Evolutionary conservation across 2,797 vertebrate species (phyloP), one percentile per base, ranked within the genome.

Genomic region (Sternarchorhynchus goeldii): DNA sequence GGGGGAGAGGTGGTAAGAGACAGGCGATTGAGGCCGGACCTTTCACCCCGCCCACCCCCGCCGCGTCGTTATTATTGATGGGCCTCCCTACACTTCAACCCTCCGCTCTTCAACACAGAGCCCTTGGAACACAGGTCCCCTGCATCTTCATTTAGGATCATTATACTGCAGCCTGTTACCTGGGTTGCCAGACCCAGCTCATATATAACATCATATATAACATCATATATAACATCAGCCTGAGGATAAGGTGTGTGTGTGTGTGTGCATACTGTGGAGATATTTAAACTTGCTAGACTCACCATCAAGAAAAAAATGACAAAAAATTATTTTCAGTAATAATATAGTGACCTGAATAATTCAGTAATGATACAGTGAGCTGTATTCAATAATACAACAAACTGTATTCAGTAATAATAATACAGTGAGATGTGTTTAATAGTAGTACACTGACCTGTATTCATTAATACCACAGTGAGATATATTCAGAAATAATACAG

Each of bases 51-150:
- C 75, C 76, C 85, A 41, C 39, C 75, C 71, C 58, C 7, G 18
- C 65, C 75, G 71, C 79, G 75, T 88, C 88, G 89, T 90, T 83
- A 84, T 91, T 90, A 91, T 70, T 81, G 80, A 88, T 87, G 87
- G 45, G 85, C 63, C 83, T 69, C 82, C 88, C 86, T 75, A 45
- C 18, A 20, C 77, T 79, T 62, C 20, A 74, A 79, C 74, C 64
- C 79, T 78, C 39, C 57, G 68, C 73, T 80, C 69, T 73, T 85
- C 85, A 86, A 77, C 60, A 68, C 64, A 81, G 78, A 90, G 84
- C 75, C 78, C 29, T 72, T 82, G 81, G 85, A 81, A 86, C 71
- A 87, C 83, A 84, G 55, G 89, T 90, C 86, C 76, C 68, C n/a
- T 71, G 50, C 63, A 6, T 25, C 41, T 89, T 89, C 80, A 82